Base-by-base conservation (phyloP, 2,888 invertebrate genomes). In the Tanytarsus gracilentus region DNA sequence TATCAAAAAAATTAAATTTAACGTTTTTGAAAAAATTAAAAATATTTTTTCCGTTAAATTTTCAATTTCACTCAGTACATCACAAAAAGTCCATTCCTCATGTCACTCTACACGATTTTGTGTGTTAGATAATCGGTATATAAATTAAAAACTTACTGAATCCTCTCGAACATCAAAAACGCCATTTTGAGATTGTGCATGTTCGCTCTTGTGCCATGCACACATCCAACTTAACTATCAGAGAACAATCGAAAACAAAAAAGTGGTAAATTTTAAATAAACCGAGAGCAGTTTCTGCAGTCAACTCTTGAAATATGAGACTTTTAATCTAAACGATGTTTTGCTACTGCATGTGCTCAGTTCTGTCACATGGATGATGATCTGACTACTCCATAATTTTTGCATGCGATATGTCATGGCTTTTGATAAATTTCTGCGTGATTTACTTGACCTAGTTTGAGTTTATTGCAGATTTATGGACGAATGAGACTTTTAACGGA, bases 261-360 rank as follows among this genome's bases (percentile, higher is more conserved):
- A 44, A 4, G 9, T 16, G 18, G 16, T 9, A 21, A 44, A 44
- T 44, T 44, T 18, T 44, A 23, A 14, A 6, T 21, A n/a, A n/a
- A n/a, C n/a, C n/a, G n/a, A n/a, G 14, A 40, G 40, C 9, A 18
- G 18, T 18, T 44, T 11, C 44, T 44, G 44, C 18, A 44, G 44
- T 18, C 23, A 44, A 36, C 36, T 36, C 48, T 23, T 48, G 29
- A 48, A 48, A 58, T 40, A 58, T 58, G 58, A 48, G 44, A 48
- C 58, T 58, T 56, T 56, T 39, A 56, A 56, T 56, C 56, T 56
- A 56, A 56, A 56, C 39, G 53, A 36, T 33, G 11, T 33, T 33
- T n/a, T 11, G 33, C 33, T 44, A 27, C 55, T 56, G 58, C 58
- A 58, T 56, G n/a, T n/a, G n/a, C n/a, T n/a, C n/a, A n/a, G n/a